Evolutionary conservation across 2,113 vertebrate species (phyloP).

Genomic region (Chlorocebus sabaeus): DNA sequence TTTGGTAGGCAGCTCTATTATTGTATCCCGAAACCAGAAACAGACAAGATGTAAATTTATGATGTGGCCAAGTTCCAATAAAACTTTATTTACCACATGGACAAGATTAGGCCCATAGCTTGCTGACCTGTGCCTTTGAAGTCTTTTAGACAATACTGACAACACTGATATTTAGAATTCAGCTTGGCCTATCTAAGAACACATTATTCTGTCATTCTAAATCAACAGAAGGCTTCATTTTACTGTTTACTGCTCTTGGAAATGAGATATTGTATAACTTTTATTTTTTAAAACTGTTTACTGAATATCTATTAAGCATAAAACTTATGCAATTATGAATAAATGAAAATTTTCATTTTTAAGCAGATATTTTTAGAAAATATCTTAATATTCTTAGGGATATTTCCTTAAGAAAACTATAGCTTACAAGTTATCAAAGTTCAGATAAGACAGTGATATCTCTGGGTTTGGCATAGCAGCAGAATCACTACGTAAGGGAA

Average conservation of each 20-base stretch:
- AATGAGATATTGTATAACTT: not conserved
- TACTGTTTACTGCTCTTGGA: not conserved
- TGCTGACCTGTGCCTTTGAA: not conserved
- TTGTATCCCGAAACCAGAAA: not conserved
- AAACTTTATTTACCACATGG: not conserved
- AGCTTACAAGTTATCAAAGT: not conserved
- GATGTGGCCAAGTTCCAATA: not conserved
- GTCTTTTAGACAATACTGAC: not conserved
- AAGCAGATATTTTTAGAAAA: not conserved
- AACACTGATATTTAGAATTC: not conserved
- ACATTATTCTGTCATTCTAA: not conserved
- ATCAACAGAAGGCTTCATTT: not conserved
- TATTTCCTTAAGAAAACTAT: not conserved
- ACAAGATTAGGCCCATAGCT: not conserved
- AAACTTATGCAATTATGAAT: not conserved
- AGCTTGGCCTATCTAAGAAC: not conserved
- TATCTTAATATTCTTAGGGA: not conserved
- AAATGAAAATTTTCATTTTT: not conserved
- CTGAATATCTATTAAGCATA: not conserved
- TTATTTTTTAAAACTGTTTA: not conserved
- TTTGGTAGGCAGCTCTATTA: not conserved
- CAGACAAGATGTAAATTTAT: not conserved
- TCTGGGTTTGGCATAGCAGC: not conserved
- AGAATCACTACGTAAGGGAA: not conserved
- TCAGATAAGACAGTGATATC: not conserved